These are phyloP conservation scores for Gymnoscopelus braueri DNA, from an alignment of 2,797 vertebrate species.

Conservation along the genomic window DNA sequence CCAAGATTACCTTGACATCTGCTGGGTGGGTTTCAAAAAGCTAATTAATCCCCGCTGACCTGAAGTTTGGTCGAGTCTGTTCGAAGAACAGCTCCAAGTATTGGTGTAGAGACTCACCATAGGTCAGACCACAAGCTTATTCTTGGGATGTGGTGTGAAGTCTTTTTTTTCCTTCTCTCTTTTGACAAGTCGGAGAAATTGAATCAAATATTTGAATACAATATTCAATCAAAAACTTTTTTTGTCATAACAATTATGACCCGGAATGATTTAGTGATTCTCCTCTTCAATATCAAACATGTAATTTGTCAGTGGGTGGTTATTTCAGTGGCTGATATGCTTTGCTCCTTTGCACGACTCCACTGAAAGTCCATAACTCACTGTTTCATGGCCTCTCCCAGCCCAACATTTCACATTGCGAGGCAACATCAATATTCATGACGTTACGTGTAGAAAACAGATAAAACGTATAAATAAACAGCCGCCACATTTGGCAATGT, in stretches of 20 bases:
- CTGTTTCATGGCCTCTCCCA: conserved; percentile 49
- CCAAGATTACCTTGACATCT: conserved; percentile 84
- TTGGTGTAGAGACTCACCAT: conserved; percentile 60
- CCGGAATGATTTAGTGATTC: not conserved
- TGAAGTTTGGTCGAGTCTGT: conserved; percentile 70
- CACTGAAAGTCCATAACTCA: conserved; percentile 23
- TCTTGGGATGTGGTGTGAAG: conserved; percentile 35
- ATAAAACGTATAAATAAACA: conserved; percentile 63
- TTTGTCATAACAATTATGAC: not conserved
- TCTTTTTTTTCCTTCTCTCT: conserved; percentile 16
- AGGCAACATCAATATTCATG: conserved; percentile 73
- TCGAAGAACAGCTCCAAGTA: conserved; percentile 66
- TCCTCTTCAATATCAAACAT: not conserved
- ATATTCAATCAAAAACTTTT: not conserved
- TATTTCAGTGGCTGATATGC: conserved; percentile 33
- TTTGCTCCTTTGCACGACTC: conserved; percentile 16
- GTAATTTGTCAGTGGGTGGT: not conserved
- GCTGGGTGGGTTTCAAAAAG: conserved; percentile 78
- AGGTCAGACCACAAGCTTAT: conserved; percentile 58
- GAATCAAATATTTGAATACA: conserved; percentile 35
- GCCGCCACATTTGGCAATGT: conserved; percentile 67
- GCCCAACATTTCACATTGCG: conserved; percentile 55
- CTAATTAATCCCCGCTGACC: conserved; percentile 86
- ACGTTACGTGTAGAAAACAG: conserved; percentile 52
- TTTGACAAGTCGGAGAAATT: conserved; percentile 6